Conservation (phyloP, 2,797 vertebrate species). For the Orestias chungarensis region DNA sequence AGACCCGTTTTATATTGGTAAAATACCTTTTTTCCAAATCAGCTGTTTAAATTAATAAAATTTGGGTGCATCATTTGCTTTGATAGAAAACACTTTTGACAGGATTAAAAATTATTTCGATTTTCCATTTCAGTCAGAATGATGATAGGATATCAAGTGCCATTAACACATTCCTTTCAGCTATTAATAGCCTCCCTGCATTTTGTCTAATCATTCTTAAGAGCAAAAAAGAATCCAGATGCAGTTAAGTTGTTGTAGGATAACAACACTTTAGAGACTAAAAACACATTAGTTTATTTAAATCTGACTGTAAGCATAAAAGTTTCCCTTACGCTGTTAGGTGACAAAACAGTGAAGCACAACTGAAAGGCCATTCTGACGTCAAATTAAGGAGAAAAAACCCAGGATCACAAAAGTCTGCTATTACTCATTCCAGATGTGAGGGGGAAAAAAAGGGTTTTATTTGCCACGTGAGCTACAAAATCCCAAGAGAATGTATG, state of each 20-base stretch:
- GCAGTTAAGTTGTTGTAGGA: too few relatives aligned
- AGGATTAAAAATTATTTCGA: neutral
- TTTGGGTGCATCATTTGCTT: neutral
- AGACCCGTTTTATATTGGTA: neutral
- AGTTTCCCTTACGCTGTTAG: slow-evolving; percentile 31
- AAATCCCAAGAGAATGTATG: neutral
- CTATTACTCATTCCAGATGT: slow-evolving; percentile 64
- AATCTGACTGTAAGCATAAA: neutral
- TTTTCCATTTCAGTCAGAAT: neutral
- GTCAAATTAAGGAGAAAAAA: slow-evolving; percentile 24
- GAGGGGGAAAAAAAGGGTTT: neutral
- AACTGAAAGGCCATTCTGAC: neutral
- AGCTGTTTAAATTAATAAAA: neutral
- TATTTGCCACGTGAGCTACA: neutral
- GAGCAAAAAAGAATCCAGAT: too few relatives aligned
- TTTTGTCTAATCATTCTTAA: neutral
- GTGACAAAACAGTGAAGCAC: neutral
- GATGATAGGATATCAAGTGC: neutral
- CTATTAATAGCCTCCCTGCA: neutral
- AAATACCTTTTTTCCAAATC: neutral
- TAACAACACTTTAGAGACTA: too few relatives aligned
- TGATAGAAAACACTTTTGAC: neutral
- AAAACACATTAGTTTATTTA: neutral
- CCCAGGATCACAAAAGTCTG: slow-evolving; percentile 8
- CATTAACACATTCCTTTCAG: neutral